Conservation (phyloP, 1,140 invertebrate species). For the Sycophila sp. region DNA sequence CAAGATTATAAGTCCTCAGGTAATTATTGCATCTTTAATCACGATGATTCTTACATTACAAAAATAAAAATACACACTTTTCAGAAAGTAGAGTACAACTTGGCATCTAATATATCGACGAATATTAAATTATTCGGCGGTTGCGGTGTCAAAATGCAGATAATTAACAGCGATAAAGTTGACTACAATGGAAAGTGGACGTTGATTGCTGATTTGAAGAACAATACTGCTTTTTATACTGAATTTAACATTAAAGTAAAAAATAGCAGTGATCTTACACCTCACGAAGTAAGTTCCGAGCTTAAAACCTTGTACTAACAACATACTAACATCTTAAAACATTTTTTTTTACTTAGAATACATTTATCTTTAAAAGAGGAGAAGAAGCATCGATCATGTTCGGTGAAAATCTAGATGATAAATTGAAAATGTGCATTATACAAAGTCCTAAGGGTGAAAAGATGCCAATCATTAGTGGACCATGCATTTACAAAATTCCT, state of each 20-base stretch:
- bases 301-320: neutral
- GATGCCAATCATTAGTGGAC: neutral
- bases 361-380: slow-evolving; percentile 19
- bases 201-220: slow-evolving; percentile 29
- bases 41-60: neutral
- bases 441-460: slow-evolving; percentile 10
- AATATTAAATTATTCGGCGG: neutral
- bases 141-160: slow-evolving; percentile 33
- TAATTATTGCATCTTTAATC: neutral
- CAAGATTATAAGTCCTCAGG: slow-evolving; percentile 13
- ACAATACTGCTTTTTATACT: neutral
- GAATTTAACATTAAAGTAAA: neutral
- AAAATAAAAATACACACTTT: neutral
- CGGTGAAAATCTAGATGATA: neutral
- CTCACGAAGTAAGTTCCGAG: slow-evolving; percentile 4
- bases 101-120: neutral
- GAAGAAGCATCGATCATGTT: neutral
- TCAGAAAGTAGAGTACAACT: neutral
- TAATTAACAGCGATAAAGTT: neutral
- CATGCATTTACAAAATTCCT: neutral
- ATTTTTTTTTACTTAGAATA: no score
- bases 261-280: neutral
- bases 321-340: neutral
- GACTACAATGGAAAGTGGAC: slow-evolving; percentile 14
- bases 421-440: slow-evolving; percentile 14